Evolutionary conservation across 2,113 vertebrate species (phyloP), one percentile per base, ranked within the genome.

Genomic region (Shinisaurus crocodilurus): DNA sequence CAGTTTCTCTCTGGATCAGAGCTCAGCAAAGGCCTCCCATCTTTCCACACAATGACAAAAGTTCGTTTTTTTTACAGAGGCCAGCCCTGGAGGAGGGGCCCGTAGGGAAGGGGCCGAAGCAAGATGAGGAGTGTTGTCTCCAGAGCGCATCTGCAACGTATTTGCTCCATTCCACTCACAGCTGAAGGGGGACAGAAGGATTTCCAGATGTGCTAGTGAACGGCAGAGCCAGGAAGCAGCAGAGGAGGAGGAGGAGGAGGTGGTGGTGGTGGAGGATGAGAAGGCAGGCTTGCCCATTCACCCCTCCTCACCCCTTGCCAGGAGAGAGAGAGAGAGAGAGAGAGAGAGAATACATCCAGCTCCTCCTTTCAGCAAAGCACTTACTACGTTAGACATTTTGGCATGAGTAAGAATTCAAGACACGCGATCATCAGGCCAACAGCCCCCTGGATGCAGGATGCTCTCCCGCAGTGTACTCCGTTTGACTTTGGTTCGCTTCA

Each of bases 121-220:
- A 50, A 63, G 63, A 60, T 45, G 27, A 16, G 54, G 16, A 29
- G 82, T 67, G 45, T 67, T 79, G 57, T 69, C 89, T 90, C 89
- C 88, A 54, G 32, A 85, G 15, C 20, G 74, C 82, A 85, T 85
- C 82, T 90, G 89, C 65, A 85, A 90, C 45, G 63, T 74, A 90
- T 90, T 85, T 85, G 89, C 74, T 60, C 60, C 27, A n/a, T 89
- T 90, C 82, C 45, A 76, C 60, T 77, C 70, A 29, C 82, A 85
- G 72, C 72, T 89, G 74, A 85, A 90, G 65, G 60, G 80, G 54
- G 67, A 32, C 65, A 70, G 60, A 85, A 90, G 75, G 50, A 79
- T 50, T 90, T 90, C 89, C 89, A 90, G 89, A 90, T 90, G 89
- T 69, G 45, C 57, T 48, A 76, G 67, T 29, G 43, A 34, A 34